phyloP scores from a whole-genome alignment of 1,140 invertebrate genomes.

The Ditylenchus dipsaci region DNA sequence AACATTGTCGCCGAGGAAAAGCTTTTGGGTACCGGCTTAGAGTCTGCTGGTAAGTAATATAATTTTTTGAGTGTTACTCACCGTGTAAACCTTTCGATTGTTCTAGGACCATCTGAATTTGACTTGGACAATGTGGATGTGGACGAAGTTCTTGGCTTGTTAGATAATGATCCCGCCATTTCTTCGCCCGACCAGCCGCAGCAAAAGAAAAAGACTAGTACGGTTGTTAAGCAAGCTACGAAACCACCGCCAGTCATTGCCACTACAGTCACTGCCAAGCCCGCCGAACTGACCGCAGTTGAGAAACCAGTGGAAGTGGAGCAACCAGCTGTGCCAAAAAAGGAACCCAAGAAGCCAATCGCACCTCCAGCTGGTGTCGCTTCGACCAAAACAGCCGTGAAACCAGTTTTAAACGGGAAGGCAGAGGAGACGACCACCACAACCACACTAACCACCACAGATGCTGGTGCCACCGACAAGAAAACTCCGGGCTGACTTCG shows the following conservation, averaged over 20 bases:
- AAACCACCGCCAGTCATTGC: no score
- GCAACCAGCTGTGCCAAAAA: neutral
- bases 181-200: neutral
- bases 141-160: conserved; percentile 27
- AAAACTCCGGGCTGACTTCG: neutral
- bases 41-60: conserved; percentile 3
- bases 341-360: no score
- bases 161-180: conserved; percentile 17
- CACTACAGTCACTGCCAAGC: neutral
- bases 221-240: neutral
- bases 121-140: conserved; percentile 21
- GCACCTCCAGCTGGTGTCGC: neutral
- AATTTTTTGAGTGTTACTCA: conserved; percentile 5
- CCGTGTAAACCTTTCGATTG: neutral
- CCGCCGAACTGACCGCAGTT: neutral
- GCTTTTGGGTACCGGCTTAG: conserved; percentile 22
- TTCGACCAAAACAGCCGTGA: neutral
- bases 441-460: conserved; percentile 6
- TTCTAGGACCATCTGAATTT: conserved; percentile 20
- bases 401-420: neutral
- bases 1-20: conserved; percentile 35
- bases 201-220: no score
- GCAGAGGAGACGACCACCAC: neutral
- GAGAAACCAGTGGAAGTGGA: neutral
- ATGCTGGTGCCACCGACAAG: neutral